Base-by-base conservation (phyloP, 2,888 invertebrate genomes). In the Mythimna pallens region DNA sequence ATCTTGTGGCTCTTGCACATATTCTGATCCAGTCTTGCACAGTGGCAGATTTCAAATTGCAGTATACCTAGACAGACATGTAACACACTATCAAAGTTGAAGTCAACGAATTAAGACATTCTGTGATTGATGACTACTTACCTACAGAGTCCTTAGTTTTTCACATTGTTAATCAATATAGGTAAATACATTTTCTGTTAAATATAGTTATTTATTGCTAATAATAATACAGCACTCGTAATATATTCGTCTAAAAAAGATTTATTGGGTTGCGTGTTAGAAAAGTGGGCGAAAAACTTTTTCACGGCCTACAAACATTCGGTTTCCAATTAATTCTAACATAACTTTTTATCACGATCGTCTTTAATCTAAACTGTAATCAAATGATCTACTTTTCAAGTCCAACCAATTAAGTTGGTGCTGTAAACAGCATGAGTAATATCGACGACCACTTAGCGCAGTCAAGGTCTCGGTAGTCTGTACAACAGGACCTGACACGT, bases 401-500 rank as follows among this genome's bases (percentile, higher is more conserved):
- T n/a, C 40, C 65, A 59, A 62, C 61, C 71, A 85, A 82, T 85
- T 83, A 81, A 71, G 5, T 73, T 65, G 76, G 70, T 64, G 70
- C 70, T 81, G 66, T 80, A 79, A 79, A 79, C 67, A 81, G 62
- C 30, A 65, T 81, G 82, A 85, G 84, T 81, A 87, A 81, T 87
- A 82, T 82, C 69, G 64, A 74, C 67, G 74, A 78, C 87, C 73
- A 87, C 77, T 84, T 85, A 82, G 86, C 68, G 73, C 78, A 81
- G 84, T 86, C 86, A 86, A 87, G 86, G 86, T 80, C 71, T 55
- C 52, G 64, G 76, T 71, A 83, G 65, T 55, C 25, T 52, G 74
- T 70, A 86, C 87, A 83, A 82, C 87, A 84, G 84, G 84, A 87
- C 82, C 75, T 85, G 80, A 82, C 63, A 85, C 82, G 77, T 83